Evolutionary conservation across 2,797 vertebrate species (phyloP), one percentile per base, ranked within the genome.

Genomic region (Ciconia nigra): DNA sequence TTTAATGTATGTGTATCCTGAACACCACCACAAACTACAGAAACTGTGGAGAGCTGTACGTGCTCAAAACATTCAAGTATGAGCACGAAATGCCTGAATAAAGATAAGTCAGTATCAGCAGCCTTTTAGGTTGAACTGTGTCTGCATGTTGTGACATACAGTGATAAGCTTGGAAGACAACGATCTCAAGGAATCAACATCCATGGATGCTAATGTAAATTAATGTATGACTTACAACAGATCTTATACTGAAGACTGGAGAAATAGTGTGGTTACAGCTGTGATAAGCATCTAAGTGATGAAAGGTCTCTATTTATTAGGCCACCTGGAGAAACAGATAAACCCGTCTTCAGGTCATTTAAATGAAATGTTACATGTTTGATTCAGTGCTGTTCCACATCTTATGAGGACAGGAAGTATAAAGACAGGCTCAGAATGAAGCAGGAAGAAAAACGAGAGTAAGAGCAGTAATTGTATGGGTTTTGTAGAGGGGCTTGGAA

Each of bases 111-210:
- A 58, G 57, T 81, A 96, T 85, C 90, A 90, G 72, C 41, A 73
- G 80, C n/a, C 78, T 88, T 93, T 89, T 84, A 90, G 58, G 77
- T 62, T 86, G 44, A 92, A 82, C 66, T 79, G 44, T 62, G 67
- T 59, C 90, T 83, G 83, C 62, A 85, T 31, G 33, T 87, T 76
- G 71, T 90, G 83, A 72, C 54, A 51, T 24, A 72, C 67, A 83
- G 11, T 18, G 91, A 91, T 95, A 96, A 93, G 70, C 87, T 31
- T 87, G 78, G 87, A 94, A 96, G 92, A 96, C 87, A 96, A 87
- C 41, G 54, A 78, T 86, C 89, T 78, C 0, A 0, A 89, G 41
- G 52, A 96, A 91, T 87, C 91, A 91, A 71, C 74, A 85, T 80
- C 58, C 9, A 12, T 37, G 65, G 59, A 91, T 44, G 49, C 31